Conservation (phyloP, 2,888 invertebrate species). For the Dermolepida albohirtum region DNA sequence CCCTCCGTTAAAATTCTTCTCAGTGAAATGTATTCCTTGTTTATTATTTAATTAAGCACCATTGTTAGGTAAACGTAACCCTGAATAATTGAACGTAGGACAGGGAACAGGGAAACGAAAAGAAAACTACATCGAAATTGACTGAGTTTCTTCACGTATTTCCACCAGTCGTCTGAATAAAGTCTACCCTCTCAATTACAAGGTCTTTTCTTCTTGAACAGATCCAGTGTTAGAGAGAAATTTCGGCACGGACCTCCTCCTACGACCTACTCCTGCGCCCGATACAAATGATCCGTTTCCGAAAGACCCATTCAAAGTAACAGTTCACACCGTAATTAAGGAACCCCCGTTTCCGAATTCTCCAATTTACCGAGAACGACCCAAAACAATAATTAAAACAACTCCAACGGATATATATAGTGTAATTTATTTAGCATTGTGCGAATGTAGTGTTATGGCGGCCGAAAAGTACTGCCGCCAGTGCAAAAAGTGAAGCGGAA, state of each 20-base stretch:
- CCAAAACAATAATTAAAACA: slow-evolving; percentile 30
- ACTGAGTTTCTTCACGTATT: slow-evolving; percentile 18
- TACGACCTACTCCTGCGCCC: not conserved
- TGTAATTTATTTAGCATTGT: slow-evolving; percentile 29
- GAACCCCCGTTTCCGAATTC: slow-evolving; percentile 29
- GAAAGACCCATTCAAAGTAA: slow-evolving; percentile 22
- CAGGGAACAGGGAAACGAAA: not conserved
- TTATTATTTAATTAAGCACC: slow-evolving; percentile 23
- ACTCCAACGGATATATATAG: slow-evolving; percentile 22
- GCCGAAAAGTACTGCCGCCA: too few species aligned
- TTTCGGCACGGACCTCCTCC: not conserved
- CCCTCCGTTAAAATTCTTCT: not conserved
- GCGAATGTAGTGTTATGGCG: slow-evolving; percentile 6
- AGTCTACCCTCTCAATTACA: slow-evolving; percentile 25
- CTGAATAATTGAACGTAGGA: slow-evolving; percentile 22
- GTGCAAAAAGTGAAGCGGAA: too few species aligned
- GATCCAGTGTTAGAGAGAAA: not conserved
- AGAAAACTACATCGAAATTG: slow-evolving; percentile 10
- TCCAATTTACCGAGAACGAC: slow-evolving; percentile 32
- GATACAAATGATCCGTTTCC: slow-evolving; percentile 32
- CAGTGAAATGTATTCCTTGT: slow-evolving; percentile 13
- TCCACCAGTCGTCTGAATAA: slow-evolving; percentile 4
- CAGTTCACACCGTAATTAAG: slow-evolving; percentile 31
- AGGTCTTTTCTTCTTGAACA: slow-evolving; percentile 6
- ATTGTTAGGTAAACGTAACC: slow-evolving; percentile 19